These are phyloP conservation scores for Hetaerina titia DNA, from an alignment of 2,888 invertebrate species.

Conservation along the genomic window DNA sequence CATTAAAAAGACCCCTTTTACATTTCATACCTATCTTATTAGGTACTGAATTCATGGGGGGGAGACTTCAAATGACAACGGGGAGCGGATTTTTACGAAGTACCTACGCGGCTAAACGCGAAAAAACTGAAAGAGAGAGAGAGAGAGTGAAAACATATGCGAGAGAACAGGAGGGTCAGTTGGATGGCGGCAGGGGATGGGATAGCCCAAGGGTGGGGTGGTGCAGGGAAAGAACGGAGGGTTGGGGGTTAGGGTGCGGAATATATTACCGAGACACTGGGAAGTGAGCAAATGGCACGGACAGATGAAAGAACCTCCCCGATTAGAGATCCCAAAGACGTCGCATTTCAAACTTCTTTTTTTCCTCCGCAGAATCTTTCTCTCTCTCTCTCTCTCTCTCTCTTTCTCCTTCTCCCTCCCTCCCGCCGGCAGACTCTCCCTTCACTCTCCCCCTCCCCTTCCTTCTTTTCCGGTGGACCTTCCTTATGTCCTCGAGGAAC, in stretches of 20 bases:
- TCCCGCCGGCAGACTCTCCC: slow-evolving; percentile 70
- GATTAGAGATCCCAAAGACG: not conserved
- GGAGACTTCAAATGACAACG: too few relatives aligned
- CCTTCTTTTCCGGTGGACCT: not conserved
- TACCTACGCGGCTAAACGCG: not conserved
- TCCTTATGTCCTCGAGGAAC: not conserved
- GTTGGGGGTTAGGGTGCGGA: not conserved
- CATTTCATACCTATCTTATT: too few relatives aligned
- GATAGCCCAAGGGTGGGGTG: not conserved
- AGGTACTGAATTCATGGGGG: too few relatives aligned
- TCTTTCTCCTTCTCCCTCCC: slow-evolving; percentile 71
- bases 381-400: slow-evolving; percentile 71
- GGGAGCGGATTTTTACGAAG: too few relatives aligned
- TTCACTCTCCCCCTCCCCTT: slow-evolving; percentile 69
- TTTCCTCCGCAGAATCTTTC: slow-evolving; percentile 71
- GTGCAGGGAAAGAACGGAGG: not conserved
- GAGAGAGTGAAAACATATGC: too few relatives aligned
- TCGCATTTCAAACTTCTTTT: slow-evolving; percentile 73
- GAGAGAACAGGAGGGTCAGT: not conserved
- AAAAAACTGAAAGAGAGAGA: not conserved
- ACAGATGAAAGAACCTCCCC: slow-evolving; percentile 25
- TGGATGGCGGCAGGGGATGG: not conserved
- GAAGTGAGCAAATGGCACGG: slow-evolving; percentile 1
- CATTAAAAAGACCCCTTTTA: too few relatives aligned
- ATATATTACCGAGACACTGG: not conserved